Percentiles rank a stretch among this genome's conserved stretches.
Conservation (phyloP, 2,113 vertebrate species). For the Acanthochromis polyacanthus region DNA sequence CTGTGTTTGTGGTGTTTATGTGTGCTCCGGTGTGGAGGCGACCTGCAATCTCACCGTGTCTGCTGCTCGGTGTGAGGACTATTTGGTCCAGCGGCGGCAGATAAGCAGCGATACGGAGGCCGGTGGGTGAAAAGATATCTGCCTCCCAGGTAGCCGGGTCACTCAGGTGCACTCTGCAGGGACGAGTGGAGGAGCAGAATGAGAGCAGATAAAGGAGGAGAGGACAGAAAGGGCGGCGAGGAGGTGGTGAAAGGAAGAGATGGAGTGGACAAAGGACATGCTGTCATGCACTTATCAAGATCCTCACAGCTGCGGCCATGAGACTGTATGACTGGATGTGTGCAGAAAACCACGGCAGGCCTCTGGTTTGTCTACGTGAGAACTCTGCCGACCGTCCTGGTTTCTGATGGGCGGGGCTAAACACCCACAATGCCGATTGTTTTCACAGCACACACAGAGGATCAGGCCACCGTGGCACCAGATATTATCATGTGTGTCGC, state of each 20-base stretch:
- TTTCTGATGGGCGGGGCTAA: conserved; percentile 29
- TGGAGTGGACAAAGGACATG: conserved; percentile 43
- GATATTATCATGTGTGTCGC: conserved; percentile 67
- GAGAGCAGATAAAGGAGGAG: conserved; percentile 50
- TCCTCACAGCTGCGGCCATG: conserved; percentile 14
- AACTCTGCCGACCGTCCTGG: conserved; percentile 9
- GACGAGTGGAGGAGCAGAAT: conserved; percentile 58
- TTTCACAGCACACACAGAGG: conserved; percentile 57
- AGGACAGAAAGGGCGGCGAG: conserved; percentile 45
- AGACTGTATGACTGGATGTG: conserved; percentile 2
- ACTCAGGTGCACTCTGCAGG: conserved; percentile 69
- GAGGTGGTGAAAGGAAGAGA: conserved; percentile 36
- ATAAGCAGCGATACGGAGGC: conserved; percentile 63
- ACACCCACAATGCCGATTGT: conserved; percentile 48
- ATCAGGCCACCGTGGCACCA: conserved; percentile 70
- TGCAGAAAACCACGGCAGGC: conserved; percentile 23
- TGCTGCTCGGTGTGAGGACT: conserved; percentile 39
- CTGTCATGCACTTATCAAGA: conserved; percentile 38
- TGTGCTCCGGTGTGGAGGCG: conserved; percentile 39
- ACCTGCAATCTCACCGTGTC: conserved; percentile 42
- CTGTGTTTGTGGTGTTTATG: conserved; percentile 17
- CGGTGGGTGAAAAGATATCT: conserved; percentile 59
- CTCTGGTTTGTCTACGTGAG: conserved; percentile 19
- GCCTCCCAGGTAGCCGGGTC: conserved; percentile 60
- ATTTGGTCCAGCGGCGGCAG: conserved; percentile 64